phyloP scores from a whole-genome alignment of 2,888 invertebrate genomes.

The Leptodirus hochenwartii region DNA sequence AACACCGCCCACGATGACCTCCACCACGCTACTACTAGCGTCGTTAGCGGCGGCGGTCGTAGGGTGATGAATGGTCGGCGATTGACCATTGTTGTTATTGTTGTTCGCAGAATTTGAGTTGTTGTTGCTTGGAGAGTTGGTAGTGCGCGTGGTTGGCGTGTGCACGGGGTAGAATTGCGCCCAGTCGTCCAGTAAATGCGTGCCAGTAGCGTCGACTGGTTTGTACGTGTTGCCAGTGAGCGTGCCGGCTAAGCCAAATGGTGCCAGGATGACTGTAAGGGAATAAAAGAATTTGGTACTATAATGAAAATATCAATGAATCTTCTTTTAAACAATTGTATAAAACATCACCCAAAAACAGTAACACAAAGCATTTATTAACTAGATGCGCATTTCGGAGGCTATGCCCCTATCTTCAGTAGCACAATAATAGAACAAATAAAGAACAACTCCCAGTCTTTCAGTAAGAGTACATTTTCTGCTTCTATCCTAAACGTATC shows the following conservation, averaged over 20 bases:
- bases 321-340: too few relatives aligned
- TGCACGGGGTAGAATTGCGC: constrained; percentile 84
- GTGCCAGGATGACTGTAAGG: constrained; percentile 75
- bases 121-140: constrained; percentile 14
- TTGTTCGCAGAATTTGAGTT: constrained; percentile 10
- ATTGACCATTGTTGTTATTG: constrained; percentile 23
- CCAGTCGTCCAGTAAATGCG: constrained; percentile 83
- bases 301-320: too few relatives aligned
- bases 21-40: constrained; percentile 30
- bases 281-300: constrained; percentile 8
- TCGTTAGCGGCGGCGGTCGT: constrained; percentile 7
- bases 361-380: too few relatives aligned
- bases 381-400: too few relatives aligned
- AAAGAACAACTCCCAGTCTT: too few relatives aligned
- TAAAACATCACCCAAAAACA: too few relatives aligned
- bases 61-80: constrained; percentile 24
- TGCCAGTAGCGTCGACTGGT: constrained; percentile 46
- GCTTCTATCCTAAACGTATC: too few relatives aligned
- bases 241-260: constrained; percentile 83
- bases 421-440: too few relatives aligned
- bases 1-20: constrained; percentile 64
- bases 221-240: constrained; percentile 71
- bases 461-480: too few relatives aligned
- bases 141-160: constrained; percentile 34
- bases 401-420: too few relatives aligned